Evolutionary conservation across 92 coral and sea anemone species (phyloP).

Genomic region (Galaxea fascicularis): DNA sequence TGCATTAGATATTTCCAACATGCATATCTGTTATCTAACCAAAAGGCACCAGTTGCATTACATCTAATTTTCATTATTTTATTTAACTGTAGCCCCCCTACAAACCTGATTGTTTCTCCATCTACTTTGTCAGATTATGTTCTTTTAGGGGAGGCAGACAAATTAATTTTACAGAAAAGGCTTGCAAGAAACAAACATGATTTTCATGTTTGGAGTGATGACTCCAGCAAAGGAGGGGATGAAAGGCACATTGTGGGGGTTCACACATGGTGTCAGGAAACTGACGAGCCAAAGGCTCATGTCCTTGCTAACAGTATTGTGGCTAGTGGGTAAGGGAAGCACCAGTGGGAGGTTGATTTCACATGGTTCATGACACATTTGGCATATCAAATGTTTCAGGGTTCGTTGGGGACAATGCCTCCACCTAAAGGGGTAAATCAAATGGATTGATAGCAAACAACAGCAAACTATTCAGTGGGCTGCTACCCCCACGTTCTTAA

Average conservation of each 20-base stretch:
- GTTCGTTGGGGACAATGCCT: slow-evolving; percentile 52
- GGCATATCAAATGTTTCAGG: no score
- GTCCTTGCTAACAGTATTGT: no score
- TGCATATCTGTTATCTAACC: slow-evolving; percentile 18
- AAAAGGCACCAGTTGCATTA: slow-evolving; percentile 23
- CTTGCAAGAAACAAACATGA: background rate
- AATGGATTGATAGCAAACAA: slow-evolving; percentile 35
- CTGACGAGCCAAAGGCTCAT: no score
- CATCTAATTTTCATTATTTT: no score
- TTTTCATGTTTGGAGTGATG: no score
- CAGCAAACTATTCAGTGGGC: slow-evolving; percentile 30
- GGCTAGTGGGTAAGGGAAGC: slow-evolving; percentile 46
- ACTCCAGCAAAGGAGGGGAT: slow-evolving; percentile 28
- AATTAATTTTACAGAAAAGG: background rate
- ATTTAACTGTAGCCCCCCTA: slow-evolving; percentile 22
- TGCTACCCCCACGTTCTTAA: slow-evolving; percentile 47
- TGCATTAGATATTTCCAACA: slow-evolving; percentile 26
- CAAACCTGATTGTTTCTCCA: slow-evolving; percentile 29
- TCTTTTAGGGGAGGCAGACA: no score
- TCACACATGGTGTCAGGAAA: no score
- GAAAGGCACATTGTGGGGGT: slow-evolving; percentile 42
- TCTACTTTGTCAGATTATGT: no score
- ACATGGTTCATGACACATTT: slow-evolving; percentile 8
- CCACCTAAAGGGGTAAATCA: slow-evolving; percentile 19
- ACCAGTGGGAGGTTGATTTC: slow-evolving; percentile 37